These are phyloP conservation scores for Epicauta chinensis DNA, from an alignment of 1,140 invertebrate species.

Conservation along the genomic window DNA sequence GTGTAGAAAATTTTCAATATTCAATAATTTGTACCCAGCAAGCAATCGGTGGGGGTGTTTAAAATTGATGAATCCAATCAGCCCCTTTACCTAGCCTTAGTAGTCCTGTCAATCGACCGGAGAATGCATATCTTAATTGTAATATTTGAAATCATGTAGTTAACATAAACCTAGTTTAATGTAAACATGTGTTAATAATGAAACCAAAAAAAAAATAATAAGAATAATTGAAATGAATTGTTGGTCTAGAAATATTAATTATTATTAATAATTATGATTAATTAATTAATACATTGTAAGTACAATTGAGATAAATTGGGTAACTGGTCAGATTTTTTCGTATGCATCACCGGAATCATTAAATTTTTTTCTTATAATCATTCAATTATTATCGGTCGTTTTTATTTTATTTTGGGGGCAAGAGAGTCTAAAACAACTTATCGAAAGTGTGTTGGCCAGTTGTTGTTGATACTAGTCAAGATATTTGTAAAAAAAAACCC, in stretches of 20 bases:
- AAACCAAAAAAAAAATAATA: slow-evolving; percentile 4
- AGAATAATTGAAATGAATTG: too few species aligned
- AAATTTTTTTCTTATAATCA: too few species aligned
- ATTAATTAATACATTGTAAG: too few species aligned
- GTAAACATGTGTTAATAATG: slow-evolving; percentile 36
- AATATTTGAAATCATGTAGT: slow-evolving; percentile 32
- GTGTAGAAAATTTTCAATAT: slow-evolving; percentile 22
- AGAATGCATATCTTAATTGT: slow-evolving; percentile 42
- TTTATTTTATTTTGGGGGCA: too few species aligned
- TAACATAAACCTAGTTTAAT: slow-evolving; percentile 37
- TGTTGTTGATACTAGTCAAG: slow-evolving; percentile 43
- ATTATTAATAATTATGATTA: too few species aligned
- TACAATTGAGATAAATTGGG: slow-evolving; percentile 33
- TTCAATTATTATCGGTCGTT: too few species aligned
- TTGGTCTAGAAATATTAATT: slow-evolving; percentile 38
- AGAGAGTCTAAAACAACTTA: too few species aligned
- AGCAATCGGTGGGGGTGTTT: slow-evolving; percentile 27
- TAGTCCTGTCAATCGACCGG: slow-evolving; percentile 37
- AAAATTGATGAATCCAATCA: neutral
- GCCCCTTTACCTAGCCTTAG: slow-evolving; percentile 33
- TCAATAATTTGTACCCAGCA: slow-evolving; percentile 23
- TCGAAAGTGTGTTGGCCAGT: slow-evolving; percentile 18
- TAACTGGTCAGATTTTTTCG: slow-evolving; percentile 8
- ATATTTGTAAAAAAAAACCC: slow-evolving; percentile 38
- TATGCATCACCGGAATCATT: too few species aligned